Base-by-base conservation (phyloP, 2,888 invertebrate genomes). In the Melanchra persicariae region DNA sequence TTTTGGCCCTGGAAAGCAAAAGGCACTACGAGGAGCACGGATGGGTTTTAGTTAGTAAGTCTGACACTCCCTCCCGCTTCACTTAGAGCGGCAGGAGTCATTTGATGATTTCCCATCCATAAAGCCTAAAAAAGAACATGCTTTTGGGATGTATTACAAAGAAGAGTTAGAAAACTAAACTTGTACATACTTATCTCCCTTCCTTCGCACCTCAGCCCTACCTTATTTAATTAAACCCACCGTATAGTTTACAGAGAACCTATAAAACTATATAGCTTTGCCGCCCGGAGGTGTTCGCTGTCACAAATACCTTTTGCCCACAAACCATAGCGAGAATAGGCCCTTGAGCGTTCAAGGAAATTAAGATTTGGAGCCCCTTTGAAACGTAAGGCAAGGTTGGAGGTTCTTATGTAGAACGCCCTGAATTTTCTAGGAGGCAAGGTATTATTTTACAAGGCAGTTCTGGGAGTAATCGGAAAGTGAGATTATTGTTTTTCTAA, bases 141-240 rank as follows among this genome's bases (percentile, higher is more conserved):
- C n/a, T n/a, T n/a, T n/a, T n/a, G n/a, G n/a, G n/a, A n/a, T n/a
- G n/a, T n/a, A n/a, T n/a, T n/a, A n/a, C n/a, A n/a, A n/a, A n/a
- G n/a, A n/a, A n/a, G n/a, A n/a, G n/a, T n/a, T n/a, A 34, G n/a
- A 64, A 26, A 15, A 65, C 34, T 10, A 55, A 34, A 34, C 12
- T 1, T 7, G 1, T 45, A n/a, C 78, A 19, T 19, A n/a, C 78
- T 17, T 19, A 54, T 82, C 82, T 12, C 8, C 40, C 19, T 52
- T 22, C 7, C 26, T 73, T 82, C 75, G 0, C 7, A 57, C 47
- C 68, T 82, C 78, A 55, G 15, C 52, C 74, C 70, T 68, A 59
- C 84, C 74, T 83, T 88, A 87, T 90, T 91, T 91, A 91, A 91
- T 91, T 91, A 91, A 91, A 89, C 74, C 70, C 75, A 65, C 77